Evolutionary conservation across 2,113 vertebrate genomes (phyloP).

Genomic region (Scomber colias): DNA sequence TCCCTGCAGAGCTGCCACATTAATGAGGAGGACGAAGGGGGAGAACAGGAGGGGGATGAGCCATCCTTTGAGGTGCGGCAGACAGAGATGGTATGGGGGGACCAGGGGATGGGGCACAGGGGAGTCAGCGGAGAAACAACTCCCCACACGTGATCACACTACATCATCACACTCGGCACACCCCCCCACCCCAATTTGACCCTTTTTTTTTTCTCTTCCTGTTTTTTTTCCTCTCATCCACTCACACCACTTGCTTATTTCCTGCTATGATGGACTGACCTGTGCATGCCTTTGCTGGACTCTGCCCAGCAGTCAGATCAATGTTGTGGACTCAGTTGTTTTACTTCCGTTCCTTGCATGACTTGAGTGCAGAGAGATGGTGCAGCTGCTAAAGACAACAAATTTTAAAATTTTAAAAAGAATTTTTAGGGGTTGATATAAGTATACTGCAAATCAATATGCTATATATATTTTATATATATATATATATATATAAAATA

Average conservation of each 20-base stretch:
- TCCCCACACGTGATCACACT: conserved; percentile 76
- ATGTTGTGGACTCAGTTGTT: conserved; percentile 48
- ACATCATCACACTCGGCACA: conserved; percentile 77
- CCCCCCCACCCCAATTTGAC: conserved; percentile 39
- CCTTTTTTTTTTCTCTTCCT: conserved; percentile 35
- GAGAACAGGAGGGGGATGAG: conserved; percentile 86
- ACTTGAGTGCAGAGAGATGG: conserved; percentile 80
- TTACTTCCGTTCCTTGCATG: conserved; percentile 64
- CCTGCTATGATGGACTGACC: conserved; percentile 78
- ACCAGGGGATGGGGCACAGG: conserved; percentile 81
- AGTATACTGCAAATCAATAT: not conserved
- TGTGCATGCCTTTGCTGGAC: conserved; percentile 84
- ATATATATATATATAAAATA: no score
- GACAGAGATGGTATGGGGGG: conserved; percentile 88
- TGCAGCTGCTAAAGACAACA: conserved; percentile 67
- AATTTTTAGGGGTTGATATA: not conserved
- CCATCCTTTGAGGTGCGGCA: conserved; percentile 91
- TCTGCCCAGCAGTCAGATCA: conserved; percentile 50
- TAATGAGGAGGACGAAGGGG: conserved; percentile 89
- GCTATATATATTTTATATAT: no score
- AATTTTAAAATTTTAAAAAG: no score
- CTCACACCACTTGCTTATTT: conserved; percentile 66
- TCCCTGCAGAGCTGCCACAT: conserved; percentile 91
- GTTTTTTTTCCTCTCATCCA: conserved; percentile 46
- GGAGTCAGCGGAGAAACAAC: conserved; percentile 79